A percentile compares a stretch with the other conserved stretches of the same genome.
Evolutionary conservation across 2,888 invertebrate genomes (phyloP).

Genomic region (Drosophila fulvimacula): DNA sequence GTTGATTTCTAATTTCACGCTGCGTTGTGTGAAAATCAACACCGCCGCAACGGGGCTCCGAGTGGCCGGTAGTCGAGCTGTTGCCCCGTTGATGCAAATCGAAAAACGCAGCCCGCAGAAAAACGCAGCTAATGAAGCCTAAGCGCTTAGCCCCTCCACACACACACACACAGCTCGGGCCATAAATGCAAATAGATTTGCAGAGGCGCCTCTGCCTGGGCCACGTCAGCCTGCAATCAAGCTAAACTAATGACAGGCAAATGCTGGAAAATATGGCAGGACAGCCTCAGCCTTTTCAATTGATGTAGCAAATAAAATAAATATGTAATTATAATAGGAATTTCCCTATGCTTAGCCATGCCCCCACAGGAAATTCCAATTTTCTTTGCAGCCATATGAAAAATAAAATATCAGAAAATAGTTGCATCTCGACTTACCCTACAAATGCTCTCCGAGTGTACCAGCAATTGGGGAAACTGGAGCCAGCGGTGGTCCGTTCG

Average conservation of each 20-base stretch:
- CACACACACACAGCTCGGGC: background rate
- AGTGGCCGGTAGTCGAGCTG: constrained; percentile 4
- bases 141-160: constrained; percentile 37
- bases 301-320: too few species aligned
- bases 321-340: too few species aligned
- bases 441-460: background rate
- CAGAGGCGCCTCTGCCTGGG: background rate
- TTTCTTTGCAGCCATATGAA: too few species aligned
- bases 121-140: constrained; percentile 68
- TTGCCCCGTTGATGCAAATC: constrained; percentile 34
- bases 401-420: too few species aligned
- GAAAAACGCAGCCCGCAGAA: constrained; percentile 70
- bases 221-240: too few species aligned
- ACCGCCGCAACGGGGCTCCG: constrained; percentile 48
- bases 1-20: constrained; percentile 82
- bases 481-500: background rate
- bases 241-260: too few species aligned
- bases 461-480: too few species aligned
- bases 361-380: too few species aligned
- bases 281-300: too few species aligned
- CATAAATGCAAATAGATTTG: constrained; percentile 19
- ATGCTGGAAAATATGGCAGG: too few species aligned
- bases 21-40: constrained; percentile 81
- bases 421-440: constrained; percentile 12
- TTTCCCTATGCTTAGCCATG: too few species aligned